Evolutionary conservation across 2,113 vertebrate genomes (phyloP), one percentile per base, ranked within the genome.

Genomic region (Malurus alboscapulatus): DNA sequence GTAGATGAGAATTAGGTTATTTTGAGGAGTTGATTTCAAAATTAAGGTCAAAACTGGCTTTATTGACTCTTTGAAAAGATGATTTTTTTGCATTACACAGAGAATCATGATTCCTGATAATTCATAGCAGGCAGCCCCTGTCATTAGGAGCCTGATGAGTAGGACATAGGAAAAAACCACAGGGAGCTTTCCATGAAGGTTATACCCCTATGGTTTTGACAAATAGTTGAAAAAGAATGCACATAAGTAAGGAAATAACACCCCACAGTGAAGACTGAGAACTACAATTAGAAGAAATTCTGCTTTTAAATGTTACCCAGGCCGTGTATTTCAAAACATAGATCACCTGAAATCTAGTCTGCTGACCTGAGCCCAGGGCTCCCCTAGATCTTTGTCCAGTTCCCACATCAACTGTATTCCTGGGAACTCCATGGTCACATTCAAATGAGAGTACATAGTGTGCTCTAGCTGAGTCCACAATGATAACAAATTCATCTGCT

Each of bases 401-500:
- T 66, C 34, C 58, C 53, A 38, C 17, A 57, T 27, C n/a, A 48
- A n/a, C 6, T 59, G 5, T 58, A 3, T 47, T 75, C 32, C 36
- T n/a, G 17, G 50, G 11, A 88, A 75, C 17, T 16, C 7, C 44
- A 48, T 17, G 17, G 26, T 81, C 29, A 9, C 32, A 27, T 57
- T 50, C 42, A 82, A 67, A 51, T 47, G 78, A 30, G 17, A 57
- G 30, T 32, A 78, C 19, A 14, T 8, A 62, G 1, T 19, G 7
- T 58, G 9, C 7, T 89, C 42, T 84, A 63, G 29, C 34, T 77
- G 66, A 92, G 29, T 78, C 73, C 42, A 78, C 71, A 90, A 42
- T 44, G 67, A 63, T 40, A 94, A 94, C 44, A 94, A 88, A 93
- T 88, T 44, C 17, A 96, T 6, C 44, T 55, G 63, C 27, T 20